Evolutionary conservation across 2,113 vertebrate species (phyloP).

Genomic region (Eulemur rufifrons): DNA sequence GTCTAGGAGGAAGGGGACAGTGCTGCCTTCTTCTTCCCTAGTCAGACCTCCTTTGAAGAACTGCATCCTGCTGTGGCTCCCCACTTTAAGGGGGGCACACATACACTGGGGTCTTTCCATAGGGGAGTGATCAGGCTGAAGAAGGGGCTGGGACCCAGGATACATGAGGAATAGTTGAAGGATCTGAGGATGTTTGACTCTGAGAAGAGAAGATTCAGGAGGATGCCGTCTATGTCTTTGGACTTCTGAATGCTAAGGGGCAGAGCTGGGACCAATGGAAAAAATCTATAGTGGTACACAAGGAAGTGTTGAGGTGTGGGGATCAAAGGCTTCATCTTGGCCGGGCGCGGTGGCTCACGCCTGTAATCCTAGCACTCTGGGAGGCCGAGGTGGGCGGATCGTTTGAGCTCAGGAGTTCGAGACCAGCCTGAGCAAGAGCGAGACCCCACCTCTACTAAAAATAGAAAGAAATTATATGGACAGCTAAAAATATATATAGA

Average conservation of each 20-base stretch:
- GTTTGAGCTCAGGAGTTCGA: no score
- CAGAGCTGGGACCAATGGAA: background rate
- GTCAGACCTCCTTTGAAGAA: background rate
- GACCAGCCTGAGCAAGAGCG: no score
- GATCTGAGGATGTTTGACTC: background rate
- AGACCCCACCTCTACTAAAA: no score
- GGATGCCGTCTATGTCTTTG: background rate
- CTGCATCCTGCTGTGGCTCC: background rate
- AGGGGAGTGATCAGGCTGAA: background rate
- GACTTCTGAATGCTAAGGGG: background rate
- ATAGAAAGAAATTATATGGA: no score
- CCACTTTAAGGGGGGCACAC: background rate
- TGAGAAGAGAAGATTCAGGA: slow-evolving; percentile 18
- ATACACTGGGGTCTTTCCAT: background rate
- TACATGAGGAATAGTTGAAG: background rate
- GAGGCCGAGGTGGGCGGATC: no score
- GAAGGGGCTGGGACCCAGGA: background rate
- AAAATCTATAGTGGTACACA: background rate
- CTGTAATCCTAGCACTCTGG: no score
- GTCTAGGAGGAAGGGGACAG: background rate
- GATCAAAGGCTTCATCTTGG: background rate
- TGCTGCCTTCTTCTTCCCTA: background rate
- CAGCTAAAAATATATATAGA: no score
- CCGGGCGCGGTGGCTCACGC: no score
- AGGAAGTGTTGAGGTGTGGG: background rate